Percentiles rank a stretch among this genome's conserved stretches.
Evolutionary conservation across 2,888 invertebrate genomes (phyloP).

Genomic region (Pyrrhosoma nymphula): DNA sequence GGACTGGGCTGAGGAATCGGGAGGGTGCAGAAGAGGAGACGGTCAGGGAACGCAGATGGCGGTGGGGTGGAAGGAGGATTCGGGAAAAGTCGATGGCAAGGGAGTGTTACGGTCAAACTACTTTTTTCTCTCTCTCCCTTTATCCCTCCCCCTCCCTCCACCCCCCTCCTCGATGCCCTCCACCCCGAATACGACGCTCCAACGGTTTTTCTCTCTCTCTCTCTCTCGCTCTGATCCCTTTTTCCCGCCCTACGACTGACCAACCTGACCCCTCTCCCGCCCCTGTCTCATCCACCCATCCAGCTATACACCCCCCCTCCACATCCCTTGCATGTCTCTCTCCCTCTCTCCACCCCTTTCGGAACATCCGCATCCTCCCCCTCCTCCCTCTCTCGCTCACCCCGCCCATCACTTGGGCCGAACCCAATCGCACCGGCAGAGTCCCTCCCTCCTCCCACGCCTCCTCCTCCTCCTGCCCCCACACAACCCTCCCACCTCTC

Average conservation of each 20-base stretch:
- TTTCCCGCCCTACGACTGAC: constrained; percentile 41
- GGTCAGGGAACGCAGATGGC: constrained; percentile 8
- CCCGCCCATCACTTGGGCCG: constrained; percentile 43
- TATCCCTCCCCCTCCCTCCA: not conserved
- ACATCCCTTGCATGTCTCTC: not conserved
- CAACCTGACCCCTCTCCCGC: not conserved
- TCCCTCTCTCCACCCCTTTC: constrained; percentile 43
- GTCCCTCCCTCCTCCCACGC: not conserved
- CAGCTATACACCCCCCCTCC: not conserved
- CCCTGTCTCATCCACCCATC: not conserved
- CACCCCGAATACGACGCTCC: not conserved
- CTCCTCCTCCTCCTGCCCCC: not conserved
- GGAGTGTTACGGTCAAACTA: constrained; percentile 66
- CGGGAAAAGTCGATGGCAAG: constrained; percentile 46
- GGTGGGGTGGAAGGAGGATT: not conserved
- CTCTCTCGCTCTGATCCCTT: constrained; percentile 24
- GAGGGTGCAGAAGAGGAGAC: not conserved
- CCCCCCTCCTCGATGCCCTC: not conserved
- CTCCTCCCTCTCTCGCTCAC: not conserved
- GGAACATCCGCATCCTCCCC: constrained; percentile 11
- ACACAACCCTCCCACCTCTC: not conserved
- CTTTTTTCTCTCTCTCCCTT: constrained; percentile 29
- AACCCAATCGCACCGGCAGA: constrained; percentile 57
- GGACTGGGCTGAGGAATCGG: not conserved
- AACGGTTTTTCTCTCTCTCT: not conserved